Base-by-base conservation (phyloP, 2,113 vertebrate genomes). In the Cochlearius cochlearius region DNA sequence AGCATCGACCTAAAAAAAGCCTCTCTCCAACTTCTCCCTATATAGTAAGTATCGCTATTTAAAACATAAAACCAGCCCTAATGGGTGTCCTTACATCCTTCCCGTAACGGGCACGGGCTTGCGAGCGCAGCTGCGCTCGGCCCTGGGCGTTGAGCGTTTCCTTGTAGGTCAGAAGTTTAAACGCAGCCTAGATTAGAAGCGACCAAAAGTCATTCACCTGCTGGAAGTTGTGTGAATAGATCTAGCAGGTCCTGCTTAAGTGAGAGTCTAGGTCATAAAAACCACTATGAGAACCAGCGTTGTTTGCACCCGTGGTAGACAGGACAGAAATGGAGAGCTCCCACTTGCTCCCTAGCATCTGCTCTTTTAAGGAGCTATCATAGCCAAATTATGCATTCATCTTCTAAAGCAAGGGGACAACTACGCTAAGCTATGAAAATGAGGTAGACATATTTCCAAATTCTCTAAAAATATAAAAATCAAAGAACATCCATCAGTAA, bases 1-100 rank as follows among this genome's bases (percentile, higher is more conserved):
- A 56, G 12, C 3, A 41, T 2, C 5, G 0, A 6, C 7, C 11
- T 19, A 5, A 63, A 64, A 49, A 15, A 23, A 56, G 3, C 7
- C 25, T 45, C 15, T 27, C 23, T 50, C n/a, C 52, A 25, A 9
- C 11, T 39, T 12, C 6, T 21, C 15, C 25, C 11, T 34, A 5
- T 15, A 20, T 1, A 39, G 21, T 2, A 7, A 50, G 7, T 6
- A 58, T 34, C 59, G 43, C 27, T 6, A 19, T n/a, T 39, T 52
- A 53, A 58, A 83, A 41, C 19, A 58, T 8, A 6, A n/a, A 34
- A 29, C 58, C 10, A 43, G 36, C 8, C 34, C 19, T 15, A 26
- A 23, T 7, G 7, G 34, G 19, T 34, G 10, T 10, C 18, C 7
- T n/a, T 26, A 10, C 27, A 38, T 25, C 18, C 30, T 27, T 11